Evolutionary conservation across 2,797 vertebrate species (phyloP).

Genomic region (Falco novaeseelandiae): DNA sequence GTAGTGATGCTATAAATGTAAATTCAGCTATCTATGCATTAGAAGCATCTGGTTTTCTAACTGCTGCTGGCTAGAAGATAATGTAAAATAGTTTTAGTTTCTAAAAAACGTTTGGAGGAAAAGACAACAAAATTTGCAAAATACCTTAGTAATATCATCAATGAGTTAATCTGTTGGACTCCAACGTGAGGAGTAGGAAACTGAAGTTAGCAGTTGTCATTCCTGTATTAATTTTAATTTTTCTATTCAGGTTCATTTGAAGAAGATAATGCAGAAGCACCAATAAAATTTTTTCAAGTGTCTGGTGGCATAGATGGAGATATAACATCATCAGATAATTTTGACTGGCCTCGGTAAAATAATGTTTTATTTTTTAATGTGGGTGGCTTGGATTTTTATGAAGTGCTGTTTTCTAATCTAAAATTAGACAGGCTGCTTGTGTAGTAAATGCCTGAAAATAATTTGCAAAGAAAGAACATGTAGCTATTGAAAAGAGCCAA

Average conservation of each 20-base stretch:
- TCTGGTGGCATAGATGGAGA: conserved; percentile 91
- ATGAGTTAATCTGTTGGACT: background rate
- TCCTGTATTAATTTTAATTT: background rate
- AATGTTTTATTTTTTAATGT: background rate
- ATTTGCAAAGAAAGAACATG: background rate
- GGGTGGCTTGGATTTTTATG: background rate
- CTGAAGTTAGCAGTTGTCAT: background rate
- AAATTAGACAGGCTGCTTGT: background rate
- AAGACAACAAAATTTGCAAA: background rate
- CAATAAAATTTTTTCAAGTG: conserved; percentile 87
- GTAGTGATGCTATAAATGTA: background rate
- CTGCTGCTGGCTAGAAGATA: background rate
- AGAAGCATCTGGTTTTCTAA: background rate
- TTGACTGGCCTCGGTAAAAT: conserved; percentile 95
- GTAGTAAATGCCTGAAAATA: background rate
- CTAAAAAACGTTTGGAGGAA: background rate
- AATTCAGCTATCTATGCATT: background rate
- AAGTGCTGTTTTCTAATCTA: background rate
- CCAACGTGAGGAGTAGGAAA: background rate
- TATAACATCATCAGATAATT: conserved; percentile 89
- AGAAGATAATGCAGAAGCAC: conserved; percentile 82
- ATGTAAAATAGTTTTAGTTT: background rate
- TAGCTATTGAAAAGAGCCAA: background rate
- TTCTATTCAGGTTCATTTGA: conserved; percentile 87
- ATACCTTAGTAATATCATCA: background rate